Percentiles rank a stretch among this genome's conserved stretches.
These are phyloP conservation scores for Rhinella marina DNA, from an alignment of 2,797 vertebrate genomes.

Conservation along the genomic window DNA sequence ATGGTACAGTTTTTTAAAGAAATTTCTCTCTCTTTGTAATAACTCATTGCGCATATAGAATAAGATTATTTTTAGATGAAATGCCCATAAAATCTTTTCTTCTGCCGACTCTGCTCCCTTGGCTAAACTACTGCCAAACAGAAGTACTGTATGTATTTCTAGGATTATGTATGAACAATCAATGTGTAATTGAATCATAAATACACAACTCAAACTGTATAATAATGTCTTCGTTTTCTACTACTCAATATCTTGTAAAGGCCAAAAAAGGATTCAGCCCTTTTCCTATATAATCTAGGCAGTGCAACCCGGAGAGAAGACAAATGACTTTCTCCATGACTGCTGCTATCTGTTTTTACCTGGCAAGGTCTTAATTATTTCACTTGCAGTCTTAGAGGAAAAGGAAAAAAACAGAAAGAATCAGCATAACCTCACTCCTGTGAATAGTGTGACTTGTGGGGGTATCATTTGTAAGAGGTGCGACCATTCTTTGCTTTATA, in stretches of 20 bases:
- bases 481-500: too few species aligned
- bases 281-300: background rate
- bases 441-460: background rate
- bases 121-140: background rate
- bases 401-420: constrained; percentile 1
- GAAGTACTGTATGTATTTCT: too few species aligned
- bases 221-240: background rate
- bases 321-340: constrained; percentile 32
- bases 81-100: background rate
- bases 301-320: constrained; percentile 20
- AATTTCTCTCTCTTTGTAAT: background rate
- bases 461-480: background rate
- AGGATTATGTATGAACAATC: background rate
- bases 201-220: background rate
- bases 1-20: background rate
- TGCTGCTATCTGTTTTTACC: constrained; percentile 41
- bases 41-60: background rate
- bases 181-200: background rate
- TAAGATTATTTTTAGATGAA: background rate
- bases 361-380: constrained; percentile 41
- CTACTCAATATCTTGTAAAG: constrained; percentile 6
- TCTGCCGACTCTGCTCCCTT: background rate
- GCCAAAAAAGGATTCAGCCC: background rate
- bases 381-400: constrained; percentile 11
- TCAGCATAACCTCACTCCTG: background rate